Evolutionary conservation across 37 sponge, comb jelly and placozoan genomes (phyloP).

Genomic region (Mnemiopsis leidyi): DNA sequence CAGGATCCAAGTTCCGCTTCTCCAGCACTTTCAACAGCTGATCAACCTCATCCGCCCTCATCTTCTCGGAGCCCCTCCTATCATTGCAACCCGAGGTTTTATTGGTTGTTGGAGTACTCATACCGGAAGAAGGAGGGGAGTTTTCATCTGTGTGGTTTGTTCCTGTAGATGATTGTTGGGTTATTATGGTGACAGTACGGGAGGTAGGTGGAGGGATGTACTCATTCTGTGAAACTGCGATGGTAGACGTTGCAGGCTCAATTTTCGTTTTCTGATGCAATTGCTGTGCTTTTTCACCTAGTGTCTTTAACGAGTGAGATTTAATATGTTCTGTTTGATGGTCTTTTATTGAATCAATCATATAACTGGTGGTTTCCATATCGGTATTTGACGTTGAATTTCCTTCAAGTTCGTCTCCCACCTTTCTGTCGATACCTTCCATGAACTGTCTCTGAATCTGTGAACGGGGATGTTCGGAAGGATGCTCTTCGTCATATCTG

Average conservation of each 20-base stretch:
- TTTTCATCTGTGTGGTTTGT: neutral
- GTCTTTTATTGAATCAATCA: no score
- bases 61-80: neutral
- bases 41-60: neutral
- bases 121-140: neutral
- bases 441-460: neutral
- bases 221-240: neutral
- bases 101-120: neutral
- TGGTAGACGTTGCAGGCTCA: neutral
- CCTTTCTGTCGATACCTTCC: neutral
- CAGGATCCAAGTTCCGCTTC: neutral
- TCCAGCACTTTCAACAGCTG: neutral
- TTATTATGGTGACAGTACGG: neutral
- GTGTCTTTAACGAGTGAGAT: neutral
- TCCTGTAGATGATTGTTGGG: neutral
- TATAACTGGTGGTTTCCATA: neutral
- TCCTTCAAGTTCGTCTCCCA: neutral
- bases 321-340: no score
- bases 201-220: neutral
- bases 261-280: no score
- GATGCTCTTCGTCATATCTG: neutral
- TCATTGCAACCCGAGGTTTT: neutral
- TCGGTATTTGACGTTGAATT: neutral
- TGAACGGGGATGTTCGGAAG: neutral
- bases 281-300: neutral